Percentiles rank a stretch among this genome's conserved stretches.
Conservation (phyloP, 2,797 vertebrate species). For the Scolopax bukidnonensis region DNA sequence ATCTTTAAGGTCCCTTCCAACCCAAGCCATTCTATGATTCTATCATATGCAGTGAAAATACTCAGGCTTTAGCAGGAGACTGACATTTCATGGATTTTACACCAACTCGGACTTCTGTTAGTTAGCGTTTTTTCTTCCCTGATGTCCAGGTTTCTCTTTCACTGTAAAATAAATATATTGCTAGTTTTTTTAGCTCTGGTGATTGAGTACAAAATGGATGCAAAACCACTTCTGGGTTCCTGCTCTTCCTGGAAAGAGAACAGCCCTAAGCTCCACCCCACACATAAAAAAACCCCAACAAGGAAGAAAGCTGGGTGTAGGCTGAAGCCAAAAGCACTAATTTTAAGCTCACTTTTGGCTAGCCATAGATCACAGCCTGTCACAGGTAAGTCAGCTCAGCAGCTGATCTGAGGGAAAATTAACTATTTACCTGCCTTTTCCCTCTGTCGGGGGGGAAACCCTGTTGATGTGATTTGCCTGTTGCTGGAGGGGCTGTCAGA, state of each 20-base stretch:
- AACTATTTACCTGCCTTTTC: neutral
- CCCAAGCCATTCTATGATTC: too few species aligned
- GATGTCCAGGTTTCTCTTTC: neutral
- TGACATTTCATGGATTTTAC: neutral
- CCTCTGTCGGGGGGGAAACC: too few species aligned
- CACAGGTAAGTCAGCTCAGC: neutral
- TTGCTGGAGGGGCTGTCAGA: neutral
- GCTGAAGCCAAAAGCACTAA: neutral
- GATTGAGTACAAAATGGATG: neutral
- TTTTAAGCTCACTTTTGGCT: neutral
- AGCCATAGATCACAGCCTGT: neutral
- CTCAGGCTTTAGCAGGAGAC: neutral
- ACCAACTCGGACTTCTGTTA: neutral
- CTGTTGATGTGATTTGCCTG: neutral
- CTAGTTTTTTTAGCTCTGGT: neutral
- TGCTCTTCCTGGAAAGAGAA: slow-evolving; percentile 2
- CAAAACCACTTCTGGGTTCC: neutral
- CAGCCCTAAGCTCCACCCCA: neutral
- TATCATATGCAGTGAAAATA: neutral
- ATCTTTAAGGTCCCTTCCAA: too few species aligned
- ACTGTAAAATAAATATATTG: neutral
- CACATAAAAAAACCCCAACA: neutral
- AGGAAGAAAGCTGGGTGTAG: neutral
- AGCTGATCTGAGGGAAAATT: neutral
- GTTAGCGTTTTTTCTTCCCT: neutral